A percentile compares a stretch with the other conserved stretches of the same genome.
Evolutionary conservation across 2,888 invertebrate species (phyloP).

Genomic region (Dione vanillae): DNA sequence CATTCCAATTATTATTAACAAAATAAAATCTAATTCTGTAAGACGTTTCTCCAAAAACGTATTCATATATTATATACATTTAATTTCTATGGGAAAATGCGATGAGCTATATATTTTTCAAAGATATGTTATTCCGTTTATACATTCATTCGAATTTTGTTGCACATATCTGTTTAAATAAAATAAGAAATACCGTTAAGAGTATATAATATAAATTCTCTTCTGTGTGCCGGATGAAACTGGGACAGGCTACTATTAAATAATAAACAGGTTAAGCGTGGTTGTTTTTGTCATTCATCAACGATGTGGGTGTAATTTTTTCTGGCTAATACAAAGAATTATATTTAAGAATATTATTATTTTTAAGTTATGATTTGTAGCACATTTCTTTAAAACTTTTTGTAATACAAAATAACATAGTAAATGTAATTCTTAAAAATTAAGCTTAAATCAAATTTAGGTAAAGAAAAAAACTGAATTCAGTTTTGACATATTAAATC

Average conservation of each 20-base stretch:
- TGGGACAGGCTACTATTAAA: background rate
- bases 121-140: no score
- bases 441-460: no score
- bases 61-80: no score
- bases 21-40: no score
- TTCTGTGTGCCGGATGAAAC: background rate
- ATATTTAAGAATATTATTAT: background rate
- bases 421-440: background rate
- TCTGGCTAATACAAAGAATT: background rate
- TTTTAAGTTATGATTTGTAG: background rate
- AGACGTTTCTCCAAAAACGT: no score
- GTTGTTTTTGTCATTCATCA: background rate
- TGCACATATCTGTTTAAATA: background rate
- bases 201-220: constrained; percentile 1
- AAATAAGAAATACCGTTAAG: constrained; percentile 8
- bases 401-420: background rate
- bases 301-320: background rate
- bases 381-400: no score
- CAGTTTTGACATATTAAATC: no score
- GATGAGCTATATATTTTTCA: no score
- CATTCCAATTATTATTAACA: background rate
- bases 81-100: no score
- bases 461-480: no score
- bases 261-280: constrained; percentile 4
- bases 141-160: background rate